Evolutionary conservation across 2,888 invertebrate species (phyloP), one percentile per base, ranked within the genome.

Genomic region (Mystacides longicornis): DNA sequence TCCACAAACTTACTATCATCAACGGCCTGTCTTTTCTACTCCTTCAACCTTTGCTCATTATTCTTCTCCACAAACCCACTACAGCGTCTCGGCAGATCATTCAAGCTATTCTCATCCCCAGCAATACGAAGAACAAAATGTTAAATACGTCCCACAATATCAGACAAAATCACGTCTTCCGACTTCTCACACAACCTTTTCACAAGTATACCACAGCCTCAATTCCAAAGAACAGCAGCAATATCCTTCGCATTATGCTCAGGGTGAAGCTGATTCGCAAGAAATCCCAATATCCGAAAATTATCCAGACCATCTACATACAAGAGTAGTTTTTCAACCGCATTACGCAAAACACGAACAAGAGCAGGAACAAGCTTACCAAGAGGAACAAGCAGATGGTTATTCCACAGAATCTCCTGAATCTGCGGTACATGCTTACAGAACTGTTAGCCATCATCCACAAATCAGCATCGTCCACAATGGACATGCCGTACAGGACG

Each of bases 271-370:
- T 19, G 55, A 47, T 43, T 46, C 57, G 16, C 57, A 53, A 42
- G 61, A 61, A 14, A 63, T 78, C 21, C 64, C 73, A 1, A 72
- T 80, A 1, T 71, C 75, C 19, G 81, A 81, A 65, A 81, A 81
- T 62, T 81, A 80, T 64, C 81, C 81, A 1, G 77, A 75, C 61
- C 73, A 77, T 58, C 74, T 75, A 48, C 81, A 82, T 58, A 82
- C 81, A 1, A 72, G 75, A 62, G 81, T 81, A 0, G 74, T 81
- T 47, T 78, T 80, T 37, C 66, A 73, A 48, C 75, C 76, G 2
- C 64, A 68, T 14, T 69, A 69, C 53, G 72, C 73, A 57, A 69
- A 69, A 49, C 18, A 23, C 11, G 33, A 43, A 33, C 16, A 42
- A 45, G 51, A 48, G n/a, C 57, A 57, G 4, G 21, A 9, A 2